Percentiles rank a stretch among this genome's conserved stretches.
Evolutionary conservation across 2,888 invertebrate species (phyloP).

Genomic region (Rhodophaea formosa): DNA sequence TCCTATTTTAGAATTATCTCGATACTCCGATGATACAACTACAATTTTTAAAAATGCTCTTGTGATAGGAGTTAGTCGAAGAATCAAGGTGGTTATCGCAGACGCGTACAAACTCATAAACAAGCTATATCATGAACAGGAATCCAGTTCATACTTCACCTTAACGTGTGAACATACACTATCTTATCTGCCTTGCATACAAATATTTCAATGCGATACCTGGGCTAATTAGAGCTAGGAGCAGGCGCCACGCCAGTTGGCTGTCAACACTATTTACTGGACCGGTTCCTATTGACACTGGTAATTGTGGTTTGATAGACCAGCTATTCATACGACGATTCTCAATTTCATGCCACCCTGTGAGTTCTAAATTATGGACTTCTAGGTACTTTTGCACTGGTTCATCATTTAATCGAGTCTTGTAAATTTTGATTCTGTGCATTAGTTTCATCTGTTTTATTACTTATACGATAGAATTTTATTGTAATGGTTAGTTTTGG

Average conservation of each 20-base stretch:
- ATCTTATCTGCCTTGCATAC: conserved; percentile 9
- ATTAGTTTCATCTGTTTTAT: too few species aligned
- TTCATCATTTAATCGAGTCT: too few species aligned
- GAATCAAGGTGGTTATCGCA: too few species aligned
- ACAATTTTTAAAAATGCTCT: too few species aligned
- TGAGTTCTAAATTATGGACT: background rate
- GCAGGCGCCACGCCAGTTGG: conserved; percentile 40
- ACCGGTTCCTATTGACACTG: conserved; percentile 39
- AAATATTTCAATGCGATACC: conserved; percentile 11
- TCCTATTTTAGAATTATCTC: too few species aligned
- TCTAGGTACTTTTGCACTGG: background rate
- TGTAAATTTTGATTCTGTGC: too few species aligned
- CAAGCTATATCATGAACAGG: background rate
- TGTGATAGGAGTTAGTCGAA: too few species aligned
- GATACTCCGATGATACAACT: too few species aligned
- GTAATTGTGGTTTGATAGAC: conserved; percentile 58
- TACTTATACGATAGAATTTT: too few species aligned
- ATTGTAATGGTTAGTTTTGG: too few species aligned
- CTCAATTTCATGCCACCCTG: background rate
- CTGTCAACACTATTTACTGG: conserved; percentile 52
- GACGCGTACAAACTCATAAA: background rate
- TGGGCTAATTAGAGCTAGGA: conserved; percentile 42
- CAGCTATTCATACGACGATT: conserved; percentile 30
- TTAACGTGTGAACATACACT: conserved; percentile 4
- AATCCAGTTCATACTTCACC: background rate